Evolutionary conservation across 2,888 invertebrate species (phyloP), one percentile per base, ranked within the genome.

Genomic region (Liopterus haemorrhoidalis): DNA sequence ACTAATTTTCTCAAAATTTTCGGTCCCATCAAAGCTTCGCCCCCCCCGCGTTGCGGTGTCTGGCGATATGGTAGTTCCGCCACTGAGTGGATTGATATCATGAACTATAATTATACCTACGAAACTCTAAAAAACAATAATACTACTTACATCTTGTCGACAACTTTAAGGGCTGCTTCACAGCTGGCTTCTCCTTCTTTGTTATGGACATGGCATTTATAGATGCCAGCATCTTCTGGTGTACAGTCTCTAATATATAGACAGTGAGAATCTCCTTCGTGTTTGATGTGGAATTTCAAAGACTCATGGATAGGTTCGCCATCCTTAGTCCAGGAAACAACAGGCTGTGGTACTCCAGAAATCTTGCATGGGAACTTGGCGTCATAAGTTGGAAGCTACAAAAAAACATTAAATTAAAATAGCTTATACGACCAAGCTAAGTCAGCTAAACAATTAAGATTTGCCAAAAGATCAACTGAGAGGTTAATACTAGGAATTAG

Each of bases 271-370:
- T 90, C 90, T 0, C 89, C 89, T 59, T 91, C 90, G 1, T 83
- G 70, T 60, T 79, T 77, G 32, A 90, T 72, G 50, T 76, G 76
- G 64, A 85, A 89, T 63, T 88, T 90, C 38, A 81, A 79, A 2
- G 75, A 70, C 50, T 81, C 77, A 1, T 69, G 66, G 12, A 95
- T 75, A 0, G 80, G 81, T 44, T 78, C 73, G 5, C 86, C 89
- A 66, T 92, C 81, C 68, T 84, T 86, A 69, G 79, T 86, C 95
- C 95, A 96, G 1, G 78, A 71, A 14, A 95, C 75, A 6, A 89
- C 87, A 0, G 95, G 94, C 31, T 77, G 72, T 0, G 92, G 92
- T 3, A 89, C 76, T 5, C 91, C 91, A 38, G 75, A 77, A 0
- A 91, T 81, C 2, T 86, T 79, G 0, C 85, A 89, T 0, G 83